A percentile compares a stretch with the other conserved stretches of the same genome.
Conservation (phyloP, 2,797 vertebrate species). For the Sphenodon punctatus region DNA sequence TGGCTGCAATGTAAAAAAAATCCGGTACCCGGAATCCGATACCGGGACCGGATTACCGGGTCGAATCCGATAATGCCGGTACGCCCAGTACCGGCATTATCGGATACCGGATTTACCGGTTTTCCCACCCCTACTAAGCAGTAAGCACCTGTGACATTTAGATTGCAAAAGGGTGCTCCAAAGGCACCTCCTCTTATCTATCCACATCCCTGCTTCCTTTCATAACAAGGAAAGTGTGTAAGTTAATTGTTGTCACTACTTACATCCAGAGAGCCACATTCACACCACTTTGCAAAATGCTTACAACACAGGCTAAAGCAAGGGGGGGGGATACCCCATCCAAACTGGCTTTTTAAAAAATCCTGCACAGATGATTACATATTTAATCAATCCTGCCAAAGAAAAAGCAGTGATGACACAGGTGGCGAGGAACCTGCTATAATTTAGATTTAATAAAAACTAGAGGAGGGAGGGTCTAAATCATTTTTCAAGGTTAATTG, state of each 20-base stretch:
- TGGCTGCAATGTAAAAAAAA: no score
- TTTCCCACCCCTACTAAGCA: no score
- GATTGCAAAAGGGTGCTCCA: not conserved
- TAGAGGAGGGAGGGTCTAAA: not conserved
- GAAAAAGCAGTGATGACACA: not conserved
- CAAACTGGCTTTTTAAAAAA: not conserved
- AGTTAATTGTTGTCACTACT: not conserved
- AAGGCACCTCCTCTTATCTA: not conserved
- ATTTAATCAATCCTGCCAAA: not conserved
- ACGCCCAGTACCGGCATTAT: no score
- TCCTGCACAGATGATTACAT: not conserved
- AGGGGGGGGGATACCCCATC: not conserved
- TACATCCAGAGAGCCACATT: not conserved
- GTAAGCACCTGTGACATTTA: not conserved
- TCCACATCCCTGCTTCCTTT: not conserved
- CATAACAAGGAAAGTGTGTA: not conserved
- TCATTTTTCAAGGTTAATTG: conserved; percentile 3
- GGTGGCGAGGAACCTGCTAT: not conserved
- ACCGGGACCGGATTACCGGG: no score
- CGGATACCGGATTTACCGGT: no score
- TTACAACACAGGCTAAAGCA: not conserved
- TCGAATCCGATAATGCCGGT: no score
- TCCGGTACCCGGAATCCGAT: no score
- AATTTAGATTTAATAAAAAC: not conserved
- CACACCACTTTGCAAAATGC: not conserved